Conservation (phyloP, 2,797 vertebrate genomes). For the Sebastes baramenuke region DNA sequence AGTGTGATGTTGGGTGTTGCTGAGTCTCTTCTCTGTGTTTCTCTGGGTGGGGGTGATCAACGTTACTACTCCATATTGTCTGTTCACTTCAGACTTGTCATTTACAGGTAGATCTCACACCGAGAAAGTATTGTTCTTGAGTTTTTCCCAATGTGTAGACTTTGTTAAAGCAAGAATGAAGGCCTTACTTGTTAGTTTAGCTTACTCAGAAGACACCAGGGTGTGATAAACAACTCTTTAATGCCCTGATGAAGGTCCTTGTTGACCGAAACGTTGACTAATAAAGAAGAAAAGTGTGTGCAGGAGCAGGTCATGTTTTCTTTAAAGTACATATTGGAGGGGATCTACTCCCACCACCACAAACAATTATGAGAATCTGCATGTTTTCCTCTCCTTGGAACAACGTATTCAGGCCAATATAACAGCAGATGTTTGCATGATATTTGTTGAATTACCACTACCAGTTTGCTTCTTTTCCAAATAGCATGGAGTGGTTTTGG, state of each 20-base stretch:
- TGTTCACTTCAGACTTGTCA: constrained; percentile 7
- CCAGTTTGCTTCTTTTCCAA: neutral
- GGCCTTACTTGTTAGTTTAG: too few relatives aligned
- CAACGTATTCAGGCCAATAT: neutral
- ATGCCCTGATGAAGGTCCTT: too few relatives aligned
- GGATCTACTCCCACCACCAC: too few relatives aligned
- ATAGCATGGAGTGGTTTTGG: neutral
- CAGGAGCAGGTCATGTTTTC: too few relatives aligned
- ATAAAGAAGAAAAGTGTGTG: too few relatives aligned
- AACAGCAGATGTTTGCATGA: neutral
- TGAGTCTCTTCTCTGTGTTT: constrained; percentile 15
- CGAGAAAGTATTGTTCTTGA: accelerated
- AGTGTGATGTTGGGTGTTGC: neutral
- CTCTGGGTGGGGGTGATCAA: constrained; percentile 31
- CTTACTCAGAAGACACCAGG: neutral
- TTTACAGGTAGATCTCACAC: neutral
- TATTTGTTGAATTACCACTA: neutral
- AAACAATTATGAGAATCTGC: too few relatives aligned
- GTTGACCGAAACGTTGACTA: too few relatives aligned
- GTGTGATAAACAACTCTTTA: neutral
- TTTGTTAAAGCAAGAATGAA: neutral
- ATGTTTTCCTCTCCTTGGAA: too few relatives aligned
- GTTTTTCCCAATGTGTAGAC: neutral
- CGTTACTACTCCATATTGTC: constrained; percentile 53
- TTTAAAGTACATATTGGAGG: too few relatives aligned